Evolutionary conservation across 2,113 vertebrate genomes (phyloP).

Genomic region (Pteruthius melanotis): DNA sequence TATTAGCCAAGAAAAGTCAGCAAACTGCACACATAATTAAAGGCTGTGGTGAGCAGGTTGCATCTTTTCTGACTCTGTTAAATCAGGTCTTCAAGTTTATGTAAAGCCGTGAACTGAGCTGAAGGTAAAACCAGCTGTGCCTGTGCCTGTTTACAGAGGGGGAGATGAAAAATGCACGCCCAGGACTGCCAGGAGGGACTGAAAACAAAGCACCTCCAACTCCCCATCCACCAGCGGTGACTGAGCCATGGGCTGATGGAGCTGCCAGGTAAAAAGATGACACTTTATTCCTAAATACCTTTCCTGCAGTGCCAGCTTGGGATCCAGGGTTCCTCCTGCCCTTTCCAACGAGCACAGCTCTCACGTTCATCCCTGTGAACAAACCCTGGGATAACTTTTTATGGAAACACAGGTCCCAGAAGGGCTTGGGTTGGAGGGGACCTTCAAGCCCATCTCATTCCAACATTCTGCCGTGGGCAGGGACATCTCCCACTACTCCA

Average conservation of each 20-base stretch:
- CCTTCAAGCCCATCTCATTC: background rate
- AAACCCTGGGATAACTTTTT: background rate
- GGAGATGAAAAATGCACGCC: background rate
- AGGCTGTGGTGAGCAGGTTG: background rate
- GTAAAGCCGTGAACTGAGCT: background rate
- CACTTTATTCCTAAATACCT: background rate
- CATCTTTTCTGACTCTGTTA: background rate
- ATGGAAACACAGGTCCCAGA: background rate
- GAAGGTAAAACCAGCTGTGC: background rate
- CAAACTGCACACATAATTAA: background rate
- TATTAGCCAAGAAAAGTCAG: background rate
- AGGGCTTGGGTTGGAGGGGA: background rate
- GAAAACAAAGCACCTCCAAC: background rate
- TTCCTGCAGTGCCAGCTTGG: background rate
- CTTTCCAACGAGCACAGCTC: background rate
- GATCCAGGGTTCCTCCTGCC: background rate
- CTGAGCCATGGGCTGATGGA: rapidly evolving
- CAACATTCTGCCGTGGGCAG: background rate
- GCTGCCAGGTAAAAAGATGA: background rate
- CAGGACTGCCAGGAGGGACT: background rate
- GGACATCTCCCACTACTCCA: background rate
- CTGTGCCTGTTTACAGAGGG: background rate
- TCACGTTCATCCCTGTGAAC: background rate
- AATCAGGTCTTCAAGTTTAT: background rate
- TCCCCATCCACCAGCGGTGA: background rate